Evolutionary conservation across 2,113 vertebrate genomes (phyloP).

Genomic region (Jacana jacana): DNA sequence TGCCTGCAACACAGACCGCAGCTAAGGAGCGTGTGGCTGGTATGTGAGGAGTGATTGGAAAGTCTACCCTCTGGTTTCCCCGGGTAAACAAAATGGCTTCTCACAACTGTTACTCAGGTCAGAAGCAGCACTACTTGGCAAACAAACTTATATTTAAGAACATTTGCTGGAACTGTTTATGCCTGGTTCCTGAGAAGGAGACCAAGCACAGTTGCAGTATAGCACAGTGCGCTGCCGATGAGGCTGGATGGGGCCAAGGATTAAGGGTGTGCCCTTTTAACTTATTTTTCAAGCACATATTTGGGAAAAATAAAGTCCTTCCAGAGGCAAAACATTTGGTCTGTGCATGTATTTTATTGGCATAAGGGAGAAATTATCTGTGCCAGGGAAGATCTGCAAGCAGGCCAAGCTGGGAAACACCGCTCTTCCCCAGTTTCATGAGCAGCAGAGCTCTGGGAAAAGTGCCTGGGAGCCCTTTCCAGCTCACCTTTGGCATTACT

Average conservation of each 20-base stretch:
- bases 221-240: not conserved
- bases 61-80: not conserved
- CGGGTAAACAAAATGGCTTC: constrained; percentile 12
- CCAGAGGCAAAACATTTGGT: not conserved
- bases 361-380: not conserved
- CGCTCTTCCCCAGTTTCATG: not conserved
- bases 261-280: not conserved
- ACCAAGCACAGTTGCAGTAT: not conserved
- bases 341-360: not conserved
- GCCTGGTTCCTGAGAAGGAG: not conserved
- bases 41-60: constrained; percentile 25
- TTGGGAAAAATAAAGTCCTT: not conserved
- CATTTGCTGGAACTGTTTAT: constrained; percentile 17
- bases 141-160: constrained; percentile 19
- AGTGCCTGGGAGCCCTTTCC: not conserved
- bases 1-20: not conserved
- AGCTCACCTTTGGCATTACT: not conserved
- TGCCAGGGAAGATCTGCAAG: not conserved
- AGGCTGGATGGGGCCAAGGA: not conserved
- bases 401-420: not conserved
- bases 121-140: constrained; percentile 12
- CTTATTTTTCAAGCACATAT: not conserved
- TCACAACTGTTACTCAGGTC: not conserved
- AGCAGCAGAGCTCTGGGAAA: not conserved
- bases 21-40: not conserved